These are phyloP conservation scores for Oscheius sp. DNA, from an alignment of 2,888 invertebrate species.

Conservation along the genomic window DNA sequence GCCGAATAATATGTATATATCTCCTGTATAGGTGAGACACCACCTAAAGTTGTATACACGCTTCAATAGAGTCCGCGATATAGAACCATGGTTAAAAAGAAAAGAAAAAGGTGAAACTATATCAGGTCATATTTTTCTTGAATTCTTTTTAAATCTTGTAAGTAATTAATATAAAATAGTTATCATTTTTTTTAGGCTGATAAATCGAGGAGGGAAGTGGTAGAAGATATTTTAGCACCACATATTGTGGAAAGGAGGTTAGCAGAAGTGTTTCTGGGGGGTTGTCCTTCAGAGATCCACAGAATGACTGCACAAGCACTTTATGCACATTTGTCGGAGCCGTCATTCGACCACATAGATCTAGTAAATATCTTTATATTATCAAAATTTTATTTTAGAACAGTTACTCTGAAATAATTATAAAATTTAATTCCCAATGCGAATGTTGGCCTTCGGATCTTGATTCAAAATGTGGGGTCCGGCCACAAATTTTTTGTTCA, in stretches of 20 bases:
- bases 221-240: not conserved
- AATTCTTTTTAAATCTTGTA: conserved; percentile 27
- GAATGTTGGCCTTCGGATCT: not conserved
- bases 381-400: not conserved
- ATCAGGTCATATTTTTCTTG: conserved; percentile 26
- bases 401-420: not conserved
- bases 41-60: not conserved
- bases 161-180: not conserved
- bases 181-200: not conserved
- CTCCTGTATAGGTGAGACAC: conserved; percentile 27
- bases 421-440: not conserved
- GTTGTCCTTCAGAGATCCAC: not conserved
- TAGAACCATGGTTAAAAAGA: conserved; percentile 29
- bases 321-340: not conserved
- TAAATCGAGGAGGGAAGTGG: not conserved
- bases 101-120: too few species aligned
- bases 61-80: conserved; percentile 14
- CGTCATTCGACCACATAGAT: not conserved
- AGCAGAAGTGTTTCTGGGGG: not conserved
- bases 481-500: too few species aligned
- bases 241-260: conserved; percentile 9
- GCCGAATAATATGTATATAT: conserved; percentile 14
- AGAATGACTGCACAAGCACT: not conserved
- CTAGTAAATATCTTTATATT: not conserved
- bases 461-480: not conserved